Evolutionary conservation across 92 coral and sea anemone species (phyloP), one percentile per base, ranked within the genome.

Genomic region (Porites cylindrica): DNA sequence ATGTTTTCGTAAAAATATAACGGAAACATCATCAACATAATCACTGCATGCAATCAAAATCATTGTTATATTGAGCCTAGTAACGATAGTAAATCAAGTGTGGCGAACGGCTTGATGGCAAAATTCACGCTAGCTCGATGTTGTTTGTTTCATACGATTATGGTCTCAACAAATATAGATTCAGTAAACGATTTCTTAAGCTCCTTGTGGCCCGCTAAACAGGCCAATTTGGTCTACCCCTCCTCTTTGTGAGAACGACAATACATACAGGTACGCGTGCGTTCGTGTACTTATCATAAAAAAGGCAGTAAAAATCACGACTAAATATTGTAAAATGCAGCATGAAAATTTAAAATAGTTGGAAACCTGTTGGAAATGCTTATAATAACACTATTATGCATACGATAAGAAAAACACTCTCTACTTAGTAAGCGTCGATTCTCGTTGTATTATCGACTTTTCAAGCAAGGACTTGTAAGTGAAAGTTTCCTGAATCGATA

Each of bases 71-170:
- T 83, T 83, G 87, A 17, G 79, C 80, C 24, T 13, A 62, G 50
- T 66, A 73, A 75, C 74, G 61, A 38, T 75, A 75, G 52, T 64
- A 83, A 83, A 83, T 83, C 73, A 74, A 83, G 80, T 73, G 80
- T 73, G 54, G 64, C 72, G 68, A 51, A 75, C 62, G 80, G 32
- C 73, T 83, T 83, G 78, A 83, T 83, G 73, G 43, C 64, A 83
- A 83, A 83, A 56, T 83, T 83, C 87, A 83, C 87, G 87, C 87
- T 66, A 83, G 64, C 87, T 83, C 87, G 87, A 83, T 51, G 87
- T 83, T 83, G 87, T 74, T 83, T 83, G 87, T 83, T 83, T 64
- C 87, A 63, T 19, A 53, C 87, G 63, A 61, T 74, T 50, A 73
- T 52, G 73, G 72, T 63, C 79, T 43, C 79, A 38, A 83, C 74